Evolutionary conservation across 2,113 vertebrate species (phyloP).

Genomic region (Pteruthius melanotis): DNA sequence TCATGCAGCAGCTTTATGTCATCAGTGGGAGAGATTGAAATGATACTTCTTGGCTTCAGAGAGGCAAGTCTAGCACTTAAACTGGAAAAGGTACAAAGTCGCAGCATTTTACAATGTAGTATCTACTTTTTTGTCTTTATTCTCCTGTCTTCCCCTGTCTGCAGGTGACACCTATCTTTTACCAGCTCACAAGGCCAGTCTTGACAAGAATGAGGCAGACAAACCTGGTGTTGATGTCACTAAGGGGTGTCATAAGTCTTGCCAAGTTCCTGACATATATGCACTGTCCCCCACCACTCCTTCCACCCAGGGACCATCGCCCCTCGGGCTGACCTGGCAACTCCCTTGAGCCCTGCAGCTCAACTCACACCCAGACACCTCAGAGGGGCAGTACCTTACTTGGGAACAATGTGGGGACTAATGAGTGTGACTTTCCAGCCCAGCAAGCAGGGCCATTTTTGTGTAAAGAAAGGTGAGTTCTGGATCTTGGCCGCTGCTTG

Average conservation of each 20-base stretch:
- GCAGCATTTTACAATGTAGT: background rate
- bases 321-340: background rate
- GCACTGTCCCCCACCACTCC: background rate
- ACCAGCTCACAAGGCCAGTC: background rate
- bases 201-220: background rate
- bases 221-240: background rate
- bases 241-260: background rate
- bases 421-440: background rate
- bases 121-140: background rate
- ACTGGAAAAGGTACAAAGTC: background rate
- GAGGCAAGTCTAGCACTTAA: background rate
- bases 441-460: background rate
- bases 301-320: background rate
- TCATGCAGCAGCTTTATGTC: slow-evolving; percentile 15
- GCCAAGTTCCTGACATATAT: background rate
- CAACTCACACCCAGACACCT: background rate
- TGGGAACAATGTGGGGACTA: background rate
- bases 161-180: background rate
- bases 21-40: slow-evolving; percentile 25
- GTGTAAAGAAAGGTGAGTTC: background rate
- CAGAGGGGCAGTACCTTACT: background rate
- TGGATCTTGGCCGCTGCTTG: background rate
- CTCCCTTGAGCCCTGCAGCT: background rate
- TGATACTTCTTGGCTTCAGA: slow-evolving; percentile 18
- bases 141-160: background rate